Percentiles rank a stretch among this genome's conserved stretches.
Evolutionary conservation across 2,113 vertebrate species (phyloP).

Genomic region (Nestor notabilis): DNA sequence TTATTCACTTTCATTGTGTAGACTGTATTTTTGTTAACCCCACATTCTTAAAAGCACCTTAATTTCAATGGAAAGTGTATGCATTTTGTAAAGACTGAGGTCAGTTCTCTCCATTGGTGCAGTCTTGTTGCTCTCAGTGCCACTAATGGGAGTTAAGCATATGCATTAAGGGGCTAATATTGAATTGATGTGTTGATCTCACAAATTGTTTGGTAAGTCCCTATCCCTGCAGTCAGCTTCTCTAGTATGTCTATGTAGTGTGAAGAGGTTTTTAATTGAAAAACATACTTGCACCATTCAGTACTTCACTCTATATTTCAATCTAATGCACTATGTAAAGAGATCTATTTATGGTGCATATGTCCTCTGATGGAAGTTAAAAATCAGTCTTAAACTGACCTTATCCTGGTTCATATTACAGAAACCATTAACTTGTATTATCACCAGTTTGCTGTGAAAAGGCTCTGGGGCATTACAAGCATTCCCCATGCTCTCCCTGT

Average conservation of each 20-base stretch:
- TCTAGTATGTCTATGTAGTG: not conserved
- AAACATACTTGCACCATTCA: not conserved
- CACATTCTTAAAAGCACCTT: slow-evolving; percentile 31
- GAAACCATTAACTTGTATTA: slow-evolving; percentile 29
- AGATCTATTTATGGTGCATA: slow-evolving; percentile 38
- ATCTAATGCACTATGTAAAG: not conserved
- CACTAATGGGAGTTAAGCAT: slow-evolving; percentile 46
- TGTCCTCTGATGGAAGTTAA: slow-evolving; percentile 7
- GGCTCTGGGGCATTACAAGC: slow-evolving; percentile 1
- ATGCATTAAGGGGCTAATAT: slow-evolving; percentile 7
- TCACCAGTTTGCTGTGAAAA: slow-evolving; percentile 18
- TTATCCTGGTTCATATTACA: slow-evolving; percentile 18
- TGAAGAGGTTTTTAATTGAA: slow-evolving; percentile 47
- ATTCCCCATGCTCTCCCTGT: not conserved
- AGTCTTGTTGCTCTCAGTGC: slow-evolving; percentile 9
- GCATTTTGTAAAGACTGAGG: not conserved
- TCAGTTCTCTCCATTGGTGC: not conserved
- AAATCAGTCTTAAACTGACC: slow-evolving; percentile 18
- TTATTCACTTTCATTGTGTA: slow-evolving; percentile 36
- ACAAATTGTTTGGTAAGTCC: slow-evolving; percentile 11
- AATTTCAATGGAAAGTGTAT: slow-evolving; percentile 36
- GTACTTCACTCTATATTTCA: slow-evolving; percentile 1
- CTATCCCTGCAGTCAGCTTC: not conserved
- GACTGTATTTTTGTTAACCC: slow-evolving; percentile 51
- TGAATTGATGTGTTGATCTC: slow-evolving; percentile 9